Evolutionary conservation across 35 echinoderm and acorn worm species (phyloP), one percentile per base, ranked within the genome.

Genomic region (Heliocidaris tuberculata): DNA sequence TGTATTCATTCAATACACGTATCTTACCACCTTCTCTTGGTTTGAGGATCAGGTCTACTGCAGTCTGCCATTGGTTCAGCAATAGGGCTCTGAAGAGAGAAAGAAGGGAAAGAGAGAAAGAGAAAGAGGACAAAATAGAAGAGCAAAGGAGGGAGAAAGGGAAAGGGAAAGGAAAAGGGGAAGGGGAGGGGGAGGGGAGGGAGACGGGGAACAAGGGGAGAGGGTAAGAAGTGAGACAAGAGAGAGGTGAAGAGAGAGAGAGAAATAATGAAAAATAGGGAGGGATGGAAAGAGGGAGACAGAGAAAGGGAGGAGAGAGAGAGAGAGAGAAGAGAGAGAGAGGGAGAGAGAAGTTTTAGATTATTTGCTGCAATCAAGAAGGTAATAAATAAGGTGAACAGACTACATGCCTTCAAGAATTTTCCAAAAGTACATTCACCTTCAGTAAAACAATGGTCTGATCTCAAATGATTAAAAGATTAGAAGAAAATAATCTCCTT

Each of bases 31-130:
- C 98, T 95, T 96, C 94, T 95, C 96, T 96, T 30, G 98, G 98
- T 86, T 97, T 96, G 13, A 99, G 94, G 47, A 99, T 97, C 90
- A 99, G 59, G 32, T 99, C 97, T 21, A 99, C 94, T n/a, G 97
- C 97, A 71, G 97, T 97, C 48, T 97, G 47, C 98, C 98, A 99
- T 31, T 99, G 93, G 92, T 96, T 95, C 50, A 94, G 60, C 60
- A 99, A 86, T 35, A 99, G 48, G 89, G 98, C 98, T 92, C 98
- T 99, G 87, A 21, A 47, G 70, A 87, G 56, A 30, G 52, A 92
- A 52, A 85, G 87, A 89, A 24, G 31, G 19, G 31, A 32, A 7
- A 86, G 31, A 32, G 85, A 32, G 9, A 32, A 16, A 7, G 85
- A 32, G 31, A 48, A 19, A 35, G 86, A 88, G 86, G 6, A 4